Conservation (phyloP, 1,140 invertebrate species). For the Temnothorax nylanderi region DNA sequence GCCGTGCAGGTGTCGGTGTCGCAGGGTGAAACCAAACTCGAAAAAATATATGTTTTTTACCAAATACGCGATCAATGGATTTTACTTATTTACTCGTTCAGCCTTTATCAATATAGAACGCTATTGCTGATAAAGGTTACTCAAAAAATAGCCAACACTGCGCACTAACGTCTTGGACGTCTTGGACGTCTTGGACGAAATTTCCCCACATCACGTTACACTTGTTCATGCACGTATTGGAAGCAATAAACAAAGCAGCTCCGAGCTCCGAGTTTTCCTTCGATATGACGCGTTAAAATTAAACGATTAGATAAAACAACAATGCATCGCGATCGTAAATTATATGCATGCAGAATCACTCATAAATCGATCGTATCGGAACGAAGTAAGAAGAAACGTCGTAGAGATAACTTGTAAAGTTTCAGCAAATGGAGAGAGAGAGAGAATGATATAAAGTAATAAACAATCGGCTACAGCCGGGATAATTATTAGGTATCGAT, state of each 20-base stretch:
- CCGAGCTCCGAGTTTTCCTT: background rate
- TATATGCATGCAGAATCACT: background rate
- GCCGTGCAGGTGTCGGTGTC: background rate
- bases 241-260: background rate
- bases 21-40: background rate
- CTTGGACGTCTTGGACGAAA: background rate
- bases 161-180: background rate
- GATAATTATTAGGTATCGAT: constrained; percentile 44
- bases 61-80: background rate
- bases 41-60: background rate
- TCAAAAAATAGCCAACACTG: background rate
- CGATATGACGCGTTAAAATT: background rate
- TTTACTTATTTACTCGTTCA: background rate
- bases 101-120: background rate
- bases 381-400: background rate
- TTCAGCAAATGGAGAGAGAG: background rate
- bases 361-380: background rate
- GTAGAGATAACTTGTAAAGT: background rate
- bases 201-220: background rate
- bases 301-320: background rate
- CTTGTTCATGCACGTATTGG: background rate
- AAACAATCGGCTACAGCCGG: background rate
- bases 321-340: background rate
- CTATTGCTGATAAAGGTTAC: background rate
- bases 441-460: background rate